Percentiles rank a stretch among this genome's conserved stretches.
Conservation (phyloP, 1,140 invertebrate species). For the Bombus haemorrhoidalis region DNA sequence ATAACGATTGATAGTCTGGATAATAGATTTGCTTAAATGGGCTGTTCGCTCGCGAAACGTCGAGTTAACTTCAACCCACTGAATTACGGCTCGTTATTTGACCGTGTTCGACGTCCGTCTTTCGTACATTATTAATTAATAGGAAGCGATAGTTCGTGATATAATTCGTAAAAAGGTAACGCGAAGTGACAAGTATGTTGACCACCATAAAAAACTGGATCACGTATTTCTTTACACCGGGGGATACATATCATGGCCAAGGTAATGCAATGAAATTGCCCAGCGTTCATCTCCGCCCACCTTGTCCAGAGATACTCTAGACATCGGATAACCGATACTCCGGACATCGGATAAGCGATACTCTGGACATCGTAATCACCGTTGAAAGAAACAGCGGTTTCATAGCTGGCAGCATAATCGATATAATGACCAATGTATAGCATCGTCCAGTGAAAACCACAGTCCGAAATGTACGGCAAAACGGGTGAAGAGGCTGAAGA, state of each 20-base stretch:
- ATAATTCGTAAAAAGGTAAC: no score
- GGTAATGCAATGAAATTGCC: slow-evolving; percentile 45
- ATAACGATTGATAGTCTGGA: background rate
- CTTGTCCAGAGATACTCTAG: background rate
- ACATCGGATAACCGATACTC: background rate
- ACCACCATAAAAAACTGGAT: background rate
- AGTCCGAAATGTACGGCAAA: background rate
- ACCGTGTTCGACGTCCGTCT: no score
- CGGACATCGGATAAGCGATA: background rate
- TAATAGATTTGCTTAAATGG: slow-evolving; percentile 17
- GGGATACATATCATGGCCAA: slow-evolving; percentile 37
- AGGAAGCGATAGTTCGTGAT: no score
- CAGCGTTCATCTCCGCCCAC: background rate
- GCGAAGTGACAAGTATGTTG: no score
- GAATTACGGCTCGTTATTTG: no score
- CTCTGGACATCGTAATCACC: background rate
- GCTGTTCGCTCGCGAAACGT: background rate
- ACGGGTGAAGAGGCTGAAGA: background rate
- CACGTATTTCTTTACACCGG: slow-evolving; percentile 41
- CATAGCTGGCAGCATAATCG: slow-evolving; percentile 6
- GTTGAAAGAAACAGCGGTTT: slow-evolving; percentile 23
- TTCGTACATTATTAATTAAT: no score
- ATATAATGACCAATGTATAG: slow-evolving; percentile 45
- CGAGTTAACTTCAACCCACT: background rate
- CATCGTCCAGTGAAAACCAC: background rate